Conservation (phyloP, 2,888 invertebrate species). For the Carpatolechia fugitivella region DNA sequence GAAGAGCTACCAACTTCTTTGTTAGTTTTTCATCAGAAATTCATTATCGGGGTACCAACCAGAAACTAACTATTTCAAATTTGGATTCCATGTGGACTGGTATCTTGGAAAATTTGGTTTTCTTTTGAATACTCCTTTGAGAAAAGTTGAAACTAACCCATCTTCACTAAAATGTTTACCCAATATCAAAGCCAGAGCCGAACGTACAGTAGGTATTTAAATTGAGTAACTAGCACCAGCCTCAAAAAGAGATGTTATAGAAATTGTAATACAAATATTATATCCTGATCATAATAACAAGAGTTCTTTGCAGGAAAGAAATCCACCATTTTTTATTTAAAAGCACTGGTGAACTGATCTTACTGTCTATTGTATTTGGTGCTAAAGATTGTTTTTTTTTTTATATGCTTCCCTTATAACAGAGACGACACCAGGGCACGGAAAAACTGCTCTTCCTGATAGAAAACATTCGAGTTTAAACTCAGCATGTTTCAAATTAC, state of each 20-base stretch:
- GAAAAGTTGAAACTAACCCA: background rate
- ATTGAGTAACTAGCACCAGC: background rate
- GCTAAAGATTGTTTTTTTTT: slow-evolving; percentile 2
- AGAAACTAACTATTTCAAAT: background rate
- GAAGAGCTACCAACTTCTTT: slow-evolving; percentile 7
- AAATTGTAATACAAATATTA: background rate
- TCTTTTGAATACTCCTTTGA: slow-evolving; percentile 1
- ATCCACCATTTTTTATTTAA: slow-evolving; percentile 13
- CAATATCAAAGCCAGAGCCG: background rate
- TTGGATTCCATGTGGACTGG: slow-evolving; percentile 3
- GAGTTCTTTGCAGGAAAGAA: background rate
- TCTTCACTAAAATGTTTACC: slow-evolving; percentile 1
- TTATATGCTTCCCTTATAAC: background rate
- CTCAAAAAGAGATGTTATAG: background rate
- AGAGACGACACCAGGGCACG: too few relatives aligned
- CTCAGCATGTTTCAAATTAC: too few relatives aligned
- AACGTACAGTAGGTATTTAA: too few relatives aligned
- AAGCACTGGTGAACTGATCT: slow-evolving; percentile 7
- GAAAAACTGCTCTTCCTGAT: too few relatives aligned
- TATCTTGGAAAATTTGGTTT: background rate
- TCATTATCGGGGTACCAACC: background rate
- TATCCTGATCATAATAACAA: too few relatives aligned
- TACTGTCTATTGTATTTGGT: background rate
- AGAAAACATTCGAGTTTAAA: too few relatives aligned
- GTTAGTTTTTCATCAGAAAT: background rate